Evolutionary conservation across 2,113 vertebrate genomes (phyloP), one percentile per base, ranked within the genome.

Genomic region (Pandion haliaetus): DNA sequence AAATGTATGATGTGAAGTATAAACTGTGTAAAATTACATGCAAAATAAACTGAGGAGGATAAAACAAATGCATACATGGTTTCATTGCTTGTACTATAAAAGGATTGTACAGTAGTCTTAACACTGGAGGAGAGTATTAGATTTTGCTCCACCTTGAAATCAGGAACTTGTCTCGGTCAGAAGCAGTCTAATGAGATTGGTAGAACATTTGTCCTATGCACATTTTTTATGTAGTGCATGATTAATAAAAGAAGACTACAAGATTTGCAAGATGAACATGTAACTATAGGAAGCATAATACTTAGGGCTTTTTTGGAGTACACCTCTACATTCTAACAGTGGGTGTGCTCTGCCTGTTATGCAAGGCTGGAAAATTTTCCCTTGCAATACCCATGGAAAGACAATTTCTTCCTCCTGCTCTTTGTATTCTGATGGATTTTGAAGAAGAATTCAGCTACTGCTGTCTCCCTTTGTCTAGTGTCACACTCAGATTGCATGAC

Each of bases 41-140:
- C 86, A 96, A 96, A 96, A 96, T 94, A 97, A 98, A 97, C 82
- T 86, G 72, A 93, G 55, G 90, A 94, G 83, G 81, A 84, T 93
- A 94, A 96, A 93, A 83, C 32, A 92, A 86, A 52, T 96, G 77
- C 49, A 74, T 96, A 38, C 85, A 62, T 90, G 52, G 38, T 92
- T 97, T 97, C 45, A 62, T 91, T 95, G 57, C 36, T 91, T 91
- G 57, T 71, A 54, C 36, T 87, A 65, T 24, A 17, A 86, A 93
- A 71, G 5, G 29, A 40, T 40, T 67, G 38, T 70, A 42, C 31
- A 5, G 36, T 49, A 72, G 32, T 66, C 34, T 82, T 87, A 90
- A 52, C 8, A 26, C 16, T 63, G 19, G 59, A 69, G 32, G n/a
- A 31, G 10, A 59, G 18, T 69, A 36, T 76, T 63, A 36, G 17